These are phyloP conservation scores for Drosophila picticornis DNA, from an alignment of 2,888 invertebrate species.

Conservation along the genomic window DNA sequence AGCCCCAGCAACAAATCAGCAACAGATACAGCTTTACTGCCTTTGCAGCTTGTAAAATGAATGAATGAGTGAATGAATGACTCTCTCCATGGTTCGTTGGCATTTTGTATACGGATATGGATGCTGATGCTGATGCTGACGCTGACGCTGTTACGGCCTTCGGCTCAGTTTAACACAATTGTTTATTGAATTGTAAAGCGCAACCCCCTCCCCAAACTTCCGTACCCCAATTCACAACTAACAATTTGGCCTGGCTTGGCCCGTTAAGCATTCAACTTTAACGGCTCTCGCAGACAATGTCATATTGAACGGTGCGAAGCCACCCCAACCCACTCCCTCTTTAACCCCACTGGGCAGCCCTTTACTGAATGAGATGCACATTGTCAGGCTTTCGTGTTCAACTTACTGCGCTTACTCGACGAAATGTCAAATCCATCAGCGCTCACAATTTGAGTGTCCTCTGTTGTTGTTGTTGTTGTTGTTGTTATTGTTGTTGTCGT, in stretches of 20 bases:
- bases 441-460: constrained; percentile 85
- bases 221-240: constrained; percentile 26
- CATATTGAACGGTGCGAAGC: constrained; percentile 39
- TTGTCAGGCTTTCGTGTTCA: constrained; percentile 75
- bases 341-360: constrained; percentile 22
- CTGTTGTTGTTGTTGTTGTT: constrained; percentile 64
- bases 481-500: constrained; percentile 47
- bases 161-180: constrained; percentile 79
- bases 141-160: constrained; percentile 49
- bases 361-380: constrained; percentile 70
- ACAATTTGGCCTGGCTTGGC: constrained; percentile 63
- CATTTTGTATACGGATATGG: constrained; percentile 31
- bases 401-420: constrained; percentile 82
- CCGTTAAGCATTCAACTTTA: constrained; percentile 79
- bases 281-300: constrained; percentile 66
- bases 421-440: constrained; percentile 84
- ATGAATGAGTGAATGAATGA: constrained; percentile 48
- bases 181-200: constrained; percentile 79
- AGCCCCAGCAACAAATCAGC: constrained; percentile 20
- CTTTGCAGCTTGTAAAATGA: constrained; percentile 18
- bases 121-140: constrained; percentile 33
- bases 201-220: constrained; percentile 24
- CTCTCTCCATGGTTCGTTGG: constrained; percentile 56
- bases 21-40: constrained; percentile 40
- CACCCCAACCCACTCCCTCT: not conserved